Percentiles rank a stretch among this genome's conserved stretches.
These are phyloP conservation scores for Cyphomyrus discorhynchus DNA, from an alignment of 2,113 vertebrate species.

Conservation along the genomic window DNA sequence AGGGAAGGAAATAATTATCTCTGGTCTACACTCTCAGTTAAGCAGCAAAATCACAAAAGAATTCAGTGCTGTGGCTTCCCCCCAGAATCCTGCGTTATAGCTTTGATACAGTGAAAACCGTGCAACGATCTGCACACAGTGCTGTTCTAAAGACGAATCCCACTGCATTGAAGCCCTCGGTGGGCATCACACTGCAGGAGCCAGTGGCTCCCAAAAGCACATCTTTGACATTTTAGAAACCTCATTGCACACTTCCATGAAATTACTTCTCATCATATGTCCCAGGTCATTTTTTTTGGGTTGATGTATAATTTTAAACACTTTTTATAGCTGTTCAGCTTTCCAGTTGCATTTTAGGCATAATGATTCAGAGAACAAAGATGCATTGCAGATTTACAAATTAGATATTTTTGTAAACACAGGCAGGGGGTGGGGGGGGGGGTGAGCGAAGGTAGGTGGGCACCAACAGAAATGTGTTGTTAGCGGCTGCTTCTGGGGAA, in stretches of 20 bases:
- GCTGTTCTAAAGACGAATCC: neutral
- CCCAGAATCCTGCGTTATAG: neutral
- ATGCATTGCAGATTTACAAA: neutral
- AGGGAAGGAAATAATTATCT: neutral
- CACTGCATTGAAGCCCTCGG: neutral
- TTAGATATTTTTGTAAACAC: neutral
- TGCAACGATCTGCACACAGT: neutral
- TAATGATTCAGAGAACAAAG: neutral
- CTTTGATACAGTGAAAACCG: neutral
- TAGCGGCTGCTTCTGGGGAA: conserved; percentile 60
- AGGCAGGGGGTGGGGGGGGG: conserved; percentile 42
- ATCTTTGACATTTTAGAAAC: neutral
- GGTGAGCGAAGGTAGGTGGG: conserved; percentile 35
- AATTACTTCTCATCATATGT: neutral
- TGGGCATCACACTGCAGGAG: neutral
- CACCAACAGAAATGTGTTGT: conserved; percentile 60
- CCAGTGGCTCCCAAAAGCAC: neutral
- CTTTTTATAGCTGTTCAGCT: neutral
- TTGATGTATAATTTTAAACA: neutral
- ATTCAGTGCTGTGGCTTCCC: neutral
- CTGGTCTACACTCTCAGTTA: neutral
- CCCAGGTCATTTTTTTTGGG: neutral
- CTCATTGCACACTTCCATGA: neutral
- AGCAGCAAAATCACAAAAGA: neutral
- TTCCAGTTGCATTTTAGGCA: neutral